Percentiles rank a stretch among this genome's conserved stretches.
Evolutionary conservation across 2,888 invertebrate species (phyloP).

Genomic region (Seladonia tumulorum): DNA sequence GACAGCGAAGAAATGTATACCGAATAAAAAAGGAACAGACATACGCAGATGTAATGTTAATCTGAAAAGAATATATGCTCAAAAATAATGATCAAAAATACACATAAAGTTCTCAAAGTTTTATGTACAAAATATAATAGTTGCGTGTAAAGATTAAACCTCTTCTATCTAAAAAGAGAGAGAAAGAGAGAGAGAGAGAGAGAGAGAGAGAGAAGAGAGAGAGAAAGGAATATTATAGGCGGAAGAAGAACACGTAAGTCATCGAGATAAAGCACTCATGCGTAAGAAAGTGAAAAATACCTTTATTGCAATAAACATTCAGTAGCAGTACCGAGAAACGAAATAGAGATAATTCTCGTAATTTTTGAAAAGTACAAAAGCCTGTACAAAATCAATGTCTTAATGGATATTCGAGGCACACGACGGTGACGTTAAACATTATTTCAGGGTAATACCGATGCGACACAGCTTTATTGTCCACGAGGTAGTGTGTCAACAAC

Average conservation of each 20-base stretch:
- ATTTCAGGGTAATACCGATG: not conserved
- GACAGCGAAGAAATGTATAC: not conserved
- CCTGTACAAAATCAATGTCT: conserved; percentile 37
- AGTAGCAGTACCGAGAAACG: conserved; percentile 64
- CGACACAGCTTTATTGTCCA: not conserved
- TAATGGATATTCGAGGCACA: conserved; percentile 22
- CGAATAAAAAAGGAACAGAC: not conserved
- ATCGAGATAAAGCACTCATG: conserved; percentile 69
- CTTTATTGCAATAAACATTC: conserved; percentile 67
- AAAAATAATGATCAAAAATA: not conserved
- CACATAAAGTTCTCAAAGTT: conserved; percentile 28
- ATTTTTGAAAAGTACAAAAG: conserved; percentile 29
- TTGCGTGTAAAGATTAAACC: conserved; percentile 23
- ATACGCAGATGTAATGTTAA: not conserved
- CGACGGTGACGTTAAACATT: conserved; percentile 7
- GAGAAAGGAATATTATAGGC: conserved; percentile 49
- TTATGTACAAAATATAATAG: conserved; percentile 19
- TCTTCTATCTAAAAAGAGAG: conserved; percentile 31
- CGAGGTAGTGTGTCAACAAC: conserved; percentile 2
- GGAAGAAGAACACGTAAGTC: conserved; percentile 61
- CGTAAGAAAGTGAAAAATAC: conserved; percentile 64
- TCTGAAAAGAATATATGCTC: not conserved
- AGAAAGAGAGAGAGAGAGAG: no score
- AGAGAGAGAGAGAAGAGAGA: not conserved
- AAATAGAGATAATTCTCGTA: conserved; percentile 67